Conservation (phyloP, 1,140 invertebrate species). For the Araneus ventricosus region DNA sequence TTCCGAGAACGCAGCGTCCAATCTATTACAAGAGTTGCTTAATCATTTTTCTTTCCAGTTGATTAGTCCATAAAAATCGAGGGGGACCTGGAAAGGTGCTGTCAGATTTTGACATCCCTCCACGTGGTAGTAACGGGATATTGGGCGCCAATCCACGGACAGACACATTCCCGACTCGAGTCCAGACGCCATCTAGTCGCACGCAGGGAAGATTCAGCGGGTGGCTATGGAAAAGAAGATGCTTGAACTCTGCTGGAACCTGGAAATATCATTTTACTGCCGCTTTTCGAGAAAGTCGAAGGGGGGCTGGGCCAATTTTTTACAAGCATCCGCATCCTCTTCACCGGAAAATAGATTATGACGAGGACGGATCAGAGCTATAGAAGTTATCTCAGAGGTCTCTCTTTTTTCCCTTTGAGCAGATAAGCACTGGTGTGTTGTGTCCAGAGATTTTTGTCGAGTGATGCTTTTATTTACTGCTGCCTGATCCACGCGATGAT, state of each 20-base stretch:
- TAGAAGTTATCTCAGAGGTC: not conserved
- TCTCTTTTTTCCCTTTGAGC: not conserved
- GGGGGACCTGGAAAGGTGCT: conserved; percentile 25
- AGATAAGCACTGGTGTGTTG: not conserved
- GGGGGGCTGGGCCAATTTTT: not conserved
- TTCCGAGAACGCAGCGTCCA: not conserved
- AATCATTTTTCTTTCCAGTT: conserved; percentile 9
- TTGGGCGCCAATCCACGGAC: conserved; percentile 48
- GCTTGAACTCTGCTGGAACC: conserved; percentile 6
- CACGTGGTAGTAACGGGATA: conserved; percentile 57
- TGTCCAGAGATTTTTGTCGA: conserved; percentile 9
- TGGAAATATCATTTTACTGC: conserved; percentile 55
- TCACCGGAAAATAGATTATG: conserved; percentile 48
- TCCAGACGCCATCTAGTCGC: conserved; percentile 37
- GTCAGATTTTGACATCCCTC: conserved; percentile 22
- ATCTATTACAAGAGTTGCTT: not conserved
- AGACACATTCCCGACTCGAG: conserved; percentile 33
- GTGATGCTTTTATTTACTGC: too few relatives aligned
- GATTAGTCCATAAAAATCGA: conserved; percentile 51
- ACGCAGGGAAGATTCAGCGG: conserved; percentile 13
- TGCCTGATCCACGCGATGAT: not conserved
- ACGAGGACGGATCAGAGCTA: not conserved
- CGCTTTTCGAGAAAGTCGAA: conserved; percentile 17
- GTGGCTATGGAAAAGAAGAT: conserved; percentile 13
- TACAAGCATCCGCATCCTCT: conserved; percentile 30